Evolutionary conservation across 2,888 invertebrate species (phyloP).

Genomic region (Notodonta ziczac): DNA sequence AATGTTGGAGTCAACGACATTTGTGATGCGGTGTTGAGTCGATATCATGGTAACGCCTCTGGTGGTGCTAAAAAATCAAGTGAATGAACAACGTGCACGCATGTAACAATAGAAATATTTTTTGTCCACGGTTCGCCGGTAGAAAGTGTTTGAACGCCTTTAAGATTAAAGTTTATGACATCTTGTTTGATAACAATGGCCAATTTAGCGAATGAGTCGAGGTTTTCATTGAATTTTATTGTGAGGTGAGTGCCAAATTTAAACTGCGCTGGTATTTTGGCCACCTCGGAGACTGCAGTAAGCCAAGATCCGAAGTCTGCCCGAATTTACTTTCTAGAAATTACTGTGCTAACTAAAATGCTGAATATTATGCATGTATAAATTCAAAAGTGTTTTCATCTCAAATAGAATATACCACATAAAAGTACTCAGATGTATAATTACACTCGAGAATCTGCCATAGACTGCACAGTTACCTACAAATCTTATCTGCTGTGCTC

Average conservation of each 20-base stretch:
- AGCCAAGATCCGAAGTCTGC: not conserved
- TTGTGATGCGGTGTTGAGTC: conserved; percentile 37
- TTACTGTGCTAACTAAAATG: not conserved
- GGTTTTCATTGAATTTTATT: conserved; percentile 35
- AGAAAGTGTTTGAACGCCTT: conserved; percentile 61
- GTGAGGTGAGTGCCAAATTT: conserved; percentile 22
- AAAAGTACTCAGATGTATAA: not conserved
- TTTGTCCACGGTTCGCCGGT: conserved; percentile 51
- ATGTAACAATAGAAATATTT: conserved; percentile 60
- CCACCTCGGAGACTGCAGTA: conserved; percentile 7
- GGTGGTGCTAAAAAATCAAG: conserved; percentile 55
- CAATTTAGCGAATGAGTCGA: conserved; percentile 47
- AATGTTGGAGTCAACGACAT: conserved; percentile 28
- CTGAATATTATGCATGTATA: not conserved
- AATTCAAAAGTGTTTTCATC: too few relatives aligned
- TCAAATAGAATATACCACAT: too few relatives aligned
- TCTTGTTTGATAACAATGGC: conserved; percentile 55
- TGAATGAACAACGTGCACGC: conserved; percentile 53
- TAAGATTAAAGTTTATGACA: conserved; percentile 50
- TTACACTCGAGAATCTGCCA: not conserved
- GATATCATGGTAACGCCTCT: conserved; percentile 41
- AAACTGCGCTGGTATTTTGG: conserved; percentile 21
- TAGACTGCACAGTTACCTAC: not conserved
- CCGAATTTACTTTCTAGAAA: not conserved
- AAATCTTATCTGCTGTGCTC: conserved; percentile 11